Base-by-base conservation (phyloP, 2,797 vertebrate species). In the Xenopus petersii region DNA sequence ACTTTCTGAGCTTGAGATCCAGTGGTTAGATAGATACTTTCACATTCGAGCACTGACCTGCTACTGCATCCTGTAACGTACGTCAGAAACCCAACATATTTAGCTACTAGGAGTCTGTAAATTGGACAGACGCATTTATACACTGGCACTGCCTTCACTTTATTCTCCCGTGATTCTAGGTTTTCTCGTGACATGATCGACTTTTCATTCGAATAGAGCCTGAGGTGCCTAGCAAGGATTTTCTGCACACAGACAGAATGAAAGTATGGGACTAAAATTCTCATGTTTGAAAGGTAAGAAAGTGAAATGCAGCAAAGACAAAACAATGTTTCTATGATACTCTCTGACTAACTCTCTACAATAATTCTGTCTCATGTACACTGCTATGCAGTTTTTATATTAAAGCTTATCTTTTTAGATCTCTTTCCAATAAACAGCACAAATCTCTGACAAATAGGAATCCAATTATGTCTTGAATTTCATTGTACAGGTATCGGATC, bases 241-340 rank as follows among this genome's bases (percentile, higher is more conserved):
- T 30, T 48, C 24, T 5, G 61, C 61, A 62, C 0, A 12, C 76
- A 82, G 60, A 86, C 81, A 87, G 81, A 82, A 87, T 87, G 79
- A 85, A 54, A 71, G 74, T 77, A 92, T 92, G 91, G 91, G 90
- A 67, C 84, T 89, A 47, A 87, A 86, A 75, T 76, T 88, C 15
- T 91, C 89, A 83, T 92, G 91, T 81, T 83, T 92, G 74, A 90
- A 87, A 89, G 91, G 91, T 91, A 79, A 74, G 85, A 51, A 51
- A 12, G 2, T 51, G 3, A 15, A 49, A 3, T 48, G 13, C 3
- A 49, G 48, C 33, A 36, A 36, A 36, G 3, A 36, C 33, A 21
- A 21, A 21, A 21, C 21, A 21, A 21, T 21, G 21, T 21, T 21
- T 21, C 21, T 21, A 21, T 21, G 21, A 21, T 21, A 21, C 21